A percentile compares a stretch with the other conserved stretches of the same genome.
phyloP scores from a whole-genome alignment of 2,113 vertebrate species.

The Morone saxatilis region DNA sequence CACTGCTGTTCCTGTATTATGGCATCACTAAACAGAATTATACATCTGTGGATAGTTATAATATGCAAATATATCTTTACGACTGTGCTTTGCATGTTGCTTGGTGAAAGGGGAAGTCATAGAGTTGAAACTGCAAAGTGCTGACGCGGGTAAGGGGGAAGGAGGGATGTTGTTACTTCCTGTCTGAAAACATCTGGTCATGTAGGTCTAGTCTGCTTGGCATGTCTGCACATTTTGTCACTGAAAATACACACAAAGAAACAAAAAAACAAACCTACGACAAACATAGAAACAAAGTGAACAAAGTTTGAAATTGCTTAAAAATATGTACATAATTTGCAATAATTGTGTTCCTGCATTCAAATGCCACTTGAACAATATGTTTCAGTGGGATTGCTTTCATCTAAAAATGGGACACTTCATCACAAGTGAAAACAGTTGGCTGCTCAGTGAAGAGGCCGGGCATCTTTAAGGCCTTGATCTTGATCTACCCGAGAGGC shows the following conservation, averaged over 20 bases:
- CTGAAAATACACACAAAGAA: neutral
- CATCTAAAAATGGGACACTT: constrained; percentile 58
- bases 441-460: constrained; percentile 19
- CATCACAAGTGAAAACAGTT: constrained; percentile 24
- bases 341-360: constrained; percentile 33
- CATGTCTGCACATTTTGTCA: constrained; percentile 2
- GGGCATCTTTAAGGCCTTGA: constrained; percentile 54
- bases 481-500: constrained; percentile 29
- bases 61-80: constrained; percentile 45
- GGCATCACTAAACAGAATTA: constrained; percentile 13
- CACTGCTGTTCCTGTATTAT: neutral
- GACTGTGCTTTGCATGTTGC: constrained; percentile 15
- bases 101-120: constrained; percentile 75
- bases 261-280: neutral
- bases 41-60: constrained; percentile 19
- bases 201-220: constrained; percentile 15
- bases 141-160: constrained; percentile 60
- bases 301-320: neutral
- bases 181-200: constrained; percentile 69
- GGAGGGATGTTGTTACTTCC: constrained; percentile 70
- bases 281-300: neutral
- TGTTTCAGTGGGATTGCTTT: constrained; percentile 46
- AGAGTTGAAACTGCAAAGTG: constrained; percentile 75
- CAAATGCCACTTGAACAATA: constrained; percentile 41
- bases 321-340: constrained; percentile 33